Base-by-base conservation (phyloP, 1,140 invertebrate genomes). In the Gyrodactylus bullatarudis region DNA sequence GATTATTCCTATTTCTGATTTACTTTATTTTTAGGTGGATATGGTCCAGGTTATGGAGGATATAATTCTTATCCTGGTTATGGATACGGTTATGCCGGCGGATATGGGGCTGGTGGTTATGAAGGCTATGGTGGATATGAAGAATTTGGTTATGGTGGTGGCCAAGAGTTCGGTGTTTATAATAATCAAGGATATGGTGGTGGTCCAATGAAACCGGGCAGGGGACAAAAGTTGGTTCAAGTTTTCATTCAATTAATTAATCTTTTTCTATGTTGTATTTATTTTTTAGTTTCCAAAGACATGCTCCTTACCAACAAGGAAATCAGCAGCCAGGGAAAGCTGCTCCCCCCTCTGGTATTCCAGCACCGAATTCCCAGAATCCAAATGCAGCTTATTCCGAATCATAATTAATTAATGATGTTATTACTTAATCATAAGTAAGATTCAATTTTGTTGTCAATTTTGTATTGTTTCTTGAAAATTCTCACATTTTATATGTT, bases 151-250 rank as follows among this genome's bases (percentile, higher is more conserved):
- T 21, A 72, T 22, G 71, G 21, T 8, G 23, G 20, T 26, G 23
- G 23, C 23, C 26, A 73, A 20, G 26, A 26, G 20, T 68, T 23
- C 34, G 72, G 72, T 27, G 20, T 22, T 23, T 73, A 73, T 26
- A 23, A 26, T 71, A 71, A 71, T 26, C 70, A 71, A 71, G 24
- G 70, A 25, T 24, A 71, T 8, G 70, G 23, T 8, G 70, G 70
- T 71, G 70, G 70, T 25, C 70, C 70, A 1, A 71, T 71, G 70
- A 71, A 24, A 23, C 21, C 21, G 23, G 70, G 34, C 8, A 54
- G 34, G n/a, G 34, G 34, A 16, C 34, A 54, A 54, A 54, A 54
- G 34, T 54, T 8, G n/a, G 34, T 54, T 54, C n/a, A 54, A n/a
- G n/a, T n/a, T n/a, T n/a, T n/a, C n/a, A n/a, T n/a, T n/a, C n/a